These are phyloP conservation scores for Nemapogon koenigi DNA, from an alignment of 2,888 invertebrate genomes.

Conservation along the genomic window DNA sequence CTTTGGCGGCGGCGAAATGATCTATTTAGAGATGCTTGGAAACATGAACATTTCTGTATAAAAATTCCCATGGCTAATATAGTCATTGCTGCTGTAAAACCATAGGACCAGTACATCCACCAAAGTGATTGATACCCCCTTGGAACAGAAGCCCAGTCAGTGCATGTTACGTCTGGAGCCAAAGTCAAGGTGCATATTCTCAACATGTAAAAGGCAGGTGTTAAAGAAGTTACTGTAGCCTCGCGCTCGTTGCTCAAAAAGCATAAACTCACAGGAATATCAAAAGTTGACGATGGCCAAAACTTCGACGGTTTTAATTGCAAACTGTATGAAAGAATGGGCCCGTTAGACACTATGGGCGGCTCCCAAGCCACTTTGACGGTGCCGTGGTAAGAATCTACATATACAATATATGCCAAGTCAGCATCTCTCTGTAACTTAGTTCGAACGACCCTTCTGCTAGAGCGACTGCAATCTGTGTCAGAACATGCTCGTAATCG, in stretches of 20 bases:
- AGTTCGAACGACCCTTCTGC: slow-evolving; percentile 37
- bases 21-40: too few species aligned
- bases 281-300: slow-evolving; percentile 20
- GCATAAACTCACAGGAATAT: slow-evolving; percentile 35
- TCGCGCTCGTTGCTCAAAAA: slow-evolving; percentile 15
- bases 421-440: slow-evolving; percentile 31
- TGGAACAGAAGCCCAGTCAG: too few species aligned
- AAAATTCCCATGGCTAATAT: too few species aligned
- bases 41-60: too few species aligned
- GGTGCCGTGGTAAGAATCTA: slow-evolving; percentile 21
- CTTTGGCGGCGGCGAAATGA: too few species aligned
- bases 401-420: slow-evolving; percentile 23
- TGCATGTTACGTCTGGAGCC: slow-evolving; percentile 26
- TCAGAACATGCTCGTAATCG: slow-evolving; percentile 38
- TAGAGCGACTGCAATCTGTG: slow-evolving; percentile 35
- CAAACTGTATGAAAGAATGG: slow-evolving; percentile 40
- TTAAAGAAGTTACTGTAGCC: slow-evolving; percentile 18
- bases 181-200: slow-evolving; percentile 29
- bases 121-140: too few species aligned
- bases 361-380: slow-evolving; percentile 38
- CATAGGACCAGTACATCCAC: too few species aligned
- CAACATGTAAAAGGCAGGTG: slow-evolving; percentile 25
- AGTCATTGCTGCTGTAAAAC: too few species aligned
- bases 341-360: slow-evolving; percentile 39
- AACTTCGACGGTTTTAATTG: slow-evolving; percentile 32